These are phyloP conservation scores for Mystacornis crossleyi DNA, from an alignment of 2,113 vertebrate species.

Conservation along the genomic window DNA sequence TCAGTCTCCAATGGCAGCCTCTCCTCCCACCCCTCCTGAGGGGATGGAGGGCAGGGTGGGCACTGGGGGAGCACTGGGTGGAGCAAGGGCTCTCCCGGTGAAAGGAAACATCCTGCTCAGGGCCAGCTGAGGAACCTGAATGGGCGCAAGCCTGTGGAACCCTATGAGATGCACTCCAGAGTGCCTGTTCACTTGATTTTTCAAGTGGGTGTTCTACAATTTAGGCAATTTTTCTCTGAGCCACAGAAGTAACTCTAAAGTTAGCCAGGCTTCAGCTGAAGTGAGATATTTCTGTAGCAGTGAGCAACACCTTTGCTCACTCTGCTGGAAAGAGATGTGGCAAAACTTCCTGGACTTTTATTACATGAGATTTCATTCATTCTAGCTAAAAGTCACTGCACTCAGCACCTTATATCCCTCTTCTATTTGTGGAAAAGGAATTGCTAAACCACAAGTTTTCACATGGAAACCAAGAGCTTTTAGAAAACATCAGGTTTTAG, in stretches of 20 bases:
- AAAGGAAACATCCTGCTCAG: neutral
- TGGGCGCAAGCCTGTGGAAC: neutral
- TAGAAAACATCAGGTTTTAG: neutral
- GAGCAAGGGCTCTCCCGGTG: neutral
- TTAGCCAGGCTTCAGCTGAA: neutral
- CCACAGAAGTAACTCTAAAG: neutral
- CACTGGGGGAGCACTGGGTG: neutral
- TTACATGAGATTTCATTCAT: neutral
- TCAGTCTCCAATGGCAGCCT: neutral
- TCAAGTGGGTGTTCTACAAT: neutral
- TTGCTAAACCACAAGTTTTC: neutral
- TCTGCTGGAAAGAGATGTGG: neutral
- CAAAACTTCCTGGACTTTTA: neutral
- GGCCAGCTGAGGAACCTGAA: neutral
- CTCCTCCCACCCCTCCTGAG: neutral
- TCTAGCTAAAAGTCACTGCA: neutral
- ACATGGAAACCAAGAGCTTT: neutral
- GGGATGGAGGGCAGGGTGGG: neutral
- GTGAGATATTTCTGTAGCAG: neutral
- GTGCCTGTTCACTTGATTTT: neutral
- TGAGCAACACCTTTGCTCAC: neutral
- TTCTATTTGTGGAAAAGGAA: neutral
- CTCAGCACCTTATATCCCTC: neutral
- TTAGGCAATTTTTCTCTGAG: neutral
- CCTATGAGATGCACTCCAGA: accelerated